Base-by-base conservation (phyloP, 2,113 vertebrate species). In the Peromyscus californicus region DNA sequence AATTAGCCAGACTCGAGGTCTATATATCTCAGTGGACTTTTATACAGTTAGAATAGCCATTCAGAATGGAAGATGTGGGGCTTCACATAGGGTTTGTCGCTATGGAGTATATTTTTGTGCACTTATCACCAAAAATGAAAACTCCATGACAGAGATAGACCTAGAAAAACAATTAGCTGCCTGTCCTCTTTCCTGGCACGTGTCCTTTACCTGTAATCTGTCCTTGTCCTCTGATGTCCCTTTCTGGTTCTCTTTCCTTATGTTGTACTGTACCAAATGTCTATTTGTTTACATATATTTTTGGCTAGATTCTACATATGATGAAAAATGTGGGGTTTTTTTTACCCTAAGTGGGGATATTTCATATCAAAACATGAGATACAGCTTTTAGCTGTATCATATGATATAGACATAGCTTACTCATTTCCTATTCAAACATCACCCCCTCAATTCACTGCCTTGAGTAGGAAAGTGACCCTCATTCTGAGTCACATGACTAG, bases 381-480 rank as follows among this genome's bases (percentile, higher is more conserved):
- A 36, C 21, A 54, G 29, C 2, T 96, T 90, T 86, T 76, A 82
- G 89, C 26, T 51, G 29, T 79, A 31, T 16, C 7, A 19, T 33
- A 9, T 79, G 29, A 17, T 17, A 16, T 9, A 85, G 36, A 78
- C 4, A 65, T 57, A 76, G 3, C 33, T 24, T n/a, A n/a, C 15
- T 76, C 26, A 82, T 82, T 93, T 94, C 54, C 42, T 76, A 39
- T 51, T 93, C 29, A 88, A 63, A 94, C 75, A 21, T 13, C 29
- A 24, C 51, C 80, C 42, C 5, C 45, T 36, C 2, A 67, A 17
- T 31, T 72, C 19, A 54, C 24, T n/a, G 9, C 29, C 59, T 19
- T 90, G 24, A 36, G 80, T 51, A n/a, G 78, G 33, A 80, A 80
- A 80, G 51, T 36, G 31, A 80, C 31, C 33, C 31, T 57, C 31